phyloP scores from a whole-genome alignment of 1,140 invertebrate species.

The Argopecten irradians region DNA sequence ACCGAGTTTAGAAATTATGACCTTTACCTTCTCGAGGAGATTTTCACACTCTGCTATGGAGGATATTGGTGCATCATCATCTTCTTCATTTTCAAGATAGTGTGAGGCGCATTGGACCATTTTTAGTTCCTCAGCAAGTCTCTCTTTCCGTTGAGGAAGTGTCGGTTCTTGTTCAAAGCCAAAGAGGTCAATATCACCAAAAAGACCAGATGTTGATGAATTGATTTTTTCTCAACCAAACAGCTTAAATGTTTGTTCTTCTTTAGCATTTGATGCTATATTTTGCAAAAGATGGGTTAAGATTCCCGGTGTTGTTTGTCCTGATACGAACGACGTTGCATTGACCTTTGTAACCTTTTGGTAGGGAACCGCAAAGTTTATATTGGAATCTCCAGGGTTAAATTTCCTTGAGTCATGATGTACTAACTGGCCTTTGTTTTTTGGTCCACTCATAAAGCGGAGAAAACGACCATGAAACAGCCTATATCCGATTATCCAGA shows the following conservation, averaged over 20 bases:
- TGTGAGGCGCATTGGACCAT: not conserved
- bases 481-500: slow-evolving; percentile 45
- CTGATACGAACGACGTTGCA: not conserved
- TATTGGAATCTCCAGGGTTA: slow-evolving; percentile 28
- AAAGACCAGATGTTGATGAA: not conserved
- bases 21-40: not conserved
- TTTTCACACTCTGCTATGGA: too few relatives aligned
- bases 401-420: too few relatives aligned
- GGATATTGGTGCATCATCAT: too few relatives aligned
- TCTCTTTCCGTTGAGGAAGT: not conserved
- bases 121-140: not conserved
- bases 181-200: slow-evolving; percentile 34
- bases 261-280: not conserved
- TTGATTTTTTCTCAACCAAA: slow-evolving; percentile 33
- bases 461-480: slow-evolving; percentile 52
- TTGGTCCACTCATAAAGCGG: slow-evolving; percentile 48
- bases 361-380: slow-evolving; percentile 39
- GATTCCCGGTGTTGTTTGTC: not conserved
- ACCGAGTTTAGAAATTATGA: not conserved
- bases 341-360: not conserved
- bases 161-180: slow-evolving; percentile 34
- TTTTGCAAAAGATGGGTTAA: not conserved
- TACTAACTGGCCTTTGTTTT: too few relatives aligned
- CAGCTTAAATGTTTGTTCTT: not conserved
- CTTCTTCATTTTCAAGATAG: too few relatives aligned